Evolutionary conservation across 1,140 invertebrate genomes (phyloP).

Genomic region (Drosophila neocordata): DNA sequence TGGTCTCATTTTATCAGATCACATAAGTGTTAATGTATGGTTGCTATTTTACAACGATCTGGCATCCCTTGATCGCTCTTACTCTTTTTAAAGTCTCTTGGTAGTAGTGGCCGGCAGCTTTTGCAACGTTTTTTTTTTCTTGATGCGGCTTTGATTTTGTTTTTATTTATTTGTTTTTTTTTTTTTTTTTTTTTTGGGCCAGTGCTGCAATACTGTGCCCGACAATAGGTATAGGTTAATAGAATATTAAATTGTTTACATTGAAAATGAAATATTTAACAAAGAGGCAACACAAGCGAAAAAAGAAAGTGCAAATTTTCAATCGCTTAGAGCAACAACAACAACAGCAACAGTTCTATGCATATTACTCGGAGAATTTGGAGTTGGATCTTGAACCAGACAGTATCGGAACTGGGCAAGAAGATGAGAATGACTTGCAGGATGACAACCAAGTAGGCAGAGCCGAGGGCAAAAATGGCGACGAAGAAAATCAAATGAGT

Average conservation of each 20-base stretch:
- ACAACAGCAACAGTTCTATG: not conserved
- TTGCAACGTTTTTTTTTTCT: conserved; percentile 1
- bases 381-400: conserved; percentile 1
- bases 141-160: not conserved
- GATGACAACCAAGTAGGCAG: not conserved
- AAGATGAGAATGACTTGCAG: not conserved
- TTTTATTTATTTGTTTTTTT: too few relatives aligned
- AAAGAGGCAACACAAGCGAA: conserved; percentile 1
- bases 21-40: not conserved
- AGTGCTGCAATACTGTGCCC: not conserved
- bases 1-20: not conserved
- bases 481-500: not conserved
- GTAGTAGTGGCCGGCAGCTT: not conserved
- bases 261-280: conserved; percentile 6
- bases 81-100: not conserved
- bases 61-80: not conserved
- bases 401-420: not conserved
- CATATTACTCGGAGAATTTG: not conserved
- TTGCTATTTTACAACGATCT: not conserved
- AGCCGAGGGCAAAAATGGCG: not conserved
- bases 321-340: not conserved
- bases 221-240: not conserved
- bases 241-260: not conserved
- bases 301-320: conserved; percentile 7
- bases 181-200: not conserved